Evolutionary conservation across 2,113 vertebrate genomes (phyloP), one percentile per base, ranked within the genome.

Genomic region (Saguinus imperator): DNA sequence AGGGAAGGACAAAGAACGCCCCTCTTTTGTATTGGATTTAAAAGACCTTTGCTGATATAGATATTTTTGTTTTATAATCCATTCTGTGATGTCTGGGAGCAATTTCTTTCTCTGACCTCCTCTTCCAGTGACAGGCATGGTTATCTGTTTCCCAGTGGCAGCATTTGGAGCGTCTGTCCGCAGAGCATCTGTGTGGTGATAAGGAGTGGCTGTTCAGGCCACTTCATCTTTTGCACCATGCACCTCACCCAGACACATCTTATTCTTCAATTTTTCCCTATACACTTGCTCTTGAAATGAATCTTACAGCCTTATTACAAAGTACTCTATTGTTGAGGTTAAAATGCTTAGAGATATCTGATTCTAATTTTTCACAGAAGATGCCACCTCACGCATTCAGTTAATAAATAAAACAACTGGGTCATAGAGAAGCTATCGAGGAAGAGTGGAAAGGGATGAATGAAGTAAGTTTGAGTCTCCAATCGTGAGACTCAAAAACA

Each of bases 121-220:
- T 2, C 37, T 43, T 8, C 12, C 48, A 29, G 45, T 6, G 52
- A 3, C 77, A 64, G 29, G 52, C 20, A 2, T 0, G 0, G 64
- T 10, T 61, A 61, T 80, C n/a, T 43, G 10, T 40, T 4, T 40
- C 55, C 57, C 1, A 1, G 66, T 25, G 2, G 17, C 61, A 12
- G 23, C n/a, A 1, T 13, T 6, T 1, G 16, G 35, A 1, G n/a
- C 3, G 1, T 52, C 29, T 14, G 37, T 20, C 20, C 8, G 5
- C 55, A 0, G 8, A 27, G 17, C 1, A 2, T 1, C 58, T 4
- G 8, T 16, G 1, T 5, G 10, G 4, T 13, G 43, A 52, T 32
- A 2, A 61, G 35, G 37, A 61, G 14, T 5, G 1, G 20, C 29
- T 0, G 8, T 7, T 45, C 17, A 5, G 82, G 57, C 61, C 84